phyloP scores from a whole-genome alignment of 1,140 invertebrate genomes.

The Drosophila neocordata region DNA sequence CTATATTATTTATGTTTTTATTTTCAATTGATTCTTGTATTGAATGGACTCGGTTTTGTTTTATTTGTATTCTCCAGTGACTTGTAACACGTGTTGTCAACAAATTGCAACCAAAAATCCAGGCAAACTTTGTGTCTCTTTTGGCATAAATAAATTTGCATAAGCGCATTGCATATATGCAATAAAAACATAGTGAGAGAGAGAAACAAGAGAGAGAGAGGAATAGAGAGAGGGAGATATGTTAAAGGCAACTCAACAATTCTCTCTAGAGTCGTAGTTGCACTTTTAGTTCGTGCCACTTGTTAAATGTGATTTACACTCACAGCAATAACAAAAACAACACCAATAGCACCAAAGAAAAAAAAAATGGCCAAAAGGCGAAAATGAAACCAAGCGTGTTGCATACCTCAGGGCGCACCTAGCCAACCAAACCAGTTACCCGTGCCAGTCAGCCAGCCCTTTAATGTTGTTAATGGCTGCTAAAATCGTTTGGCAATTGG shows the following conservation, averaged over 20 bases:
- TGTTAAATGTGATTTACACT: conserved; percentile 72
- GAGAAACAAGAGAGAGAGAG: not conserved
- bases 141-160: conserved; percentile 78
- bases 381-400: conserved; percentile 44
- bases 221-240: not conserved
- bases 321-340: conserved; percentile 38
- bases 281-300: conserved; percentile 53
- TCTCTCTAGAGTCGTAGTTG: conserved; percentile 24
- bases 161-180: conserved; percentile 62
- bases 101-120: conserved; percentile 75
- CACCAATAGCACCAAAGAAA: conserved; percentile 16
- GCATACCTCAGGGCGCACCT: conserved; percentile 27
- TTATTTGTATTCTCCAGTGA: not conserved
- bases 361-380: conserved; percentile 1
- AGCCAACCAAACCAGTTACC: not conserved
- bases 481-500: conserved; percentile 74
- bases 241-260: conserved; percentile 22
- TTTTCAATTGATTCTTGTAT: not conserved
- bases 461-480: conserved; percentile 71
- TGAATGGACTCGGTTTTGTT: conserved; percentile 12
- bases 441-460: conserved; percentile 10
- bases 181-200: conserved; percentile 13
- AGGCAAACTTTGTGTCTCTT: conserved; percentile 66
- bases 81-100: conserved; percentile 73
- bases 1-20: not conserved